Percentiles rank a stretch among this genome's conserved stretches.
Evolutionary conservation across 2,888 invertebrate genomes (phyloP).

Genomic region (Drosophila meridionalis): DNA sequence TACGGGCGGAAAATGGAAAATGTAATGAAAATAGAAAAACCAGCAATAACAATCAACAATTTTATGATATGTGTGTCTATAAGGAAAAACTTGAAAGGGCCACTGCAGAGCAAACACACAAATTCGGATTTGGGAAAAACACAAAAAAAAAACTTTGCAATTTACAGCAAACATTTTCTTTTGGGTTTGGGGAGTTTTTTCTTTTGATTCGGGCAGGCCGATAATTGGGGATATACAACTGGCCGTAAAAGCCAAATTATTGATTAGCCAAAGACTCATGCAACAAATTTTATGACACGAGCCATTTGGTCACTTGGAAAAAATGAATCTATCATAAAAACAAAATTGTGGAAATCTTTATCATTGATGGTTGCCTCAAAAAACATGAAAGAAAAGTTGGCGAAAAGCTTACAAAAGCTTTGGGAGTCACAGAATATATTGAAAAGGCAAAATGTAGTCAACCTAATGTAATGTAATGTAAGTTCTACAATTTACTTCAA

Average conservation of each 20-base stretch:
- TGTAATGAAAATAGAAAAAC: slow-evolving; percentile 20
- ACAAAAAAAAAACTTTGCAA: slow-evolving; percentile 29
- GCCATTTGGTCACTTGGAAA: slow-evolving; percentile 8
- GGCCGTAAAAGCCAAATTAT: slow-evolving; percentile 39
- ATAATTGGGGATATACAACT: slow-evolving; percentile 7
- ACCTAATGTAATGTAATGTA: no score
- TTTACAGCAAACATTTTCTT: slow-evolving; percentile 33
- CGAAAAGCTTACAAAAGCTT: neutral
- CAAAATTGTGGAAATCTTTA: slow-evolving; percentile 5
- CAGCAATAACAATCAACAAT: slow-evolving; percentile 30
- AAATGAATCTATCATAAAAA: slow-evolving; percentile 17
- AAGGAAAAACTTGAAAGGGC: slow-evolving; percentile 36
- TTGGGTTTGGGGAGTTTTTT: neutral
- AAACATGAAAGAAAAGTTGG: neutral
- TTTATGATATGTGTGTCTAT: slow-evolving; percentile 35
- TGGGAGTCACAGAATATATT: neutral
- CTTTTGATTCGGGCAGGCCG: neutral
- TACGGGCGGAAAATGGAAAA: neutral
- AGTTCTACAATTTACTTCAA: no score
- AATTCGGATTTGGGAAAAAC: slow-evolving; percentile 16
- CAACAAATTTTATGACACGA: slow-evolving; percentile 13
- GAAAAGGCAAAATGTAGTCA: neutral
- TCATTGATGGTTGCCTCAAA: neutral
- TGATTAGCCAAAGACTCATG: slow-evolving; percentile 45
- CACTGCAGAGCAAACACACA: slow-evolving; percentile 2